Evolutionary conservation across 2,797 vertebrate species (phyloP), one percentile per base, ranked within the genome.

Genomic region (Esox lucius): DNA sequence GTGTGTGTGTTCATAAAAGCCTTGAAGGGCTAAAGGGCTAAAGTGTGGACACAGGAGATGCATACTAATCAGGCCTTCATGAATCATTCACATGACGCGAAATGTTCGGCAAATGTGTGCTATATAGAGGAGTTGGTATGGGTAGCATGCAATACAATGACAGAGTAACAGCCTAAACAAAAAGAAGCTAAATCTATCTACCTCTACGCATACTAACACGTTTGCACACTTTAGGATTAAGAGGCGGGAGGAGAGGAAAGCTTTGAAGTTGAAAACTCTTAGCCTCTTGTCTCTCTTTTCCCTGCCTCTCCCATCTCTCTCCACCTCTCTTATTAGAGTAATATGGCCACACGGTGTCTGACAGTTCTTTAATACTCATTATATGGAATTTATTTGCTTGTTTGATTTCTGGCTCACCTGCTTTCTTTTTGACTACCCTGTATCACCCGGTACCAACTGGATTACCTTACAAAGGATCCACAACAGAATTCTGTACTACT

Each of bases 1-100:
- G 51, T 22, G 67, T 70, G 56, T 49, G 59, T 70, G 78, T 49
- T 73, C 42, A 66, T 31, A 64, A 33, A 39, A 39, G 35, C 61
- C 24, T 9, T n/a, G n/a, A 13, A n/a, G n/a, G n/a, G n/a, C 2
- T 7, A 48, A 73, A 66, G 69, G 71, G 76, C 81, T 81, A 72
- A 11, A 22, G 77, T 83, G 79, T 78, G 80, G 68, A 75, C 72
- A 73, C 81, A 80, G 80, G 83, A 76, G 81, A 66, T 81, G 85
- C 84, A 77, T 78, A 78, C 70, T 66, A 70, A 78, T 72, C 67
- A 75, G 71, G 59, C 74, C 35, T 64, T 65, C 9, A 46, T 70
- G 65, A 76, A 76, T 69, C 74, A 75, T 78, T 75, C 80, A 77
- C 74, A 74, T 77, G 65, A 77, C 49, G 49, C 71, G 15, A 72